phyloP scores from a whole-genome alignment of 2,797 vertebrate species.

The Rhinogobio ventralis region DNA sequence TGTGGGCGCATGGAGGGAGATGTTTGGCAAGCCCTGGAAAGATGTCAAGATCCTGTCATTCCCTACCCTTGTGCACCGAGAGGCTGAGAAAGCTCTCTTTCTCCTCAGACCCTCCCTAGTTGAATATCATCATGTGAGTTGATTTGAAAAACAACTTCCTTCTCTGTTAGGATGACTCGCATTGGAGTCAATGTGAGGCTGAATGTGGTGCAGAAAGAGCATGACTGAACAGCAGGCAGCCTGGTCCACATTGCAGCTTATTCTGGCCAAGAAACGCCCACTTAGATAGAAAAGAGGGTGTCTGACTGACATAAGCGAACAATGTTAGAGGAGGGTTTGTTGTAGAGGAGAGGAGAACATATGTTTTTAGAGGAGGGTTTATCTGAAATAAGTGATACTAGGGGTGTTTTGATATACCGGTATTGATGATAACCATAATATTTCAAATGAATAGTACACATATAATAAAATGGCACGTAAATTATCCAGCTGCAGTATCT shows the following conservation, averaged over 20 bases:
- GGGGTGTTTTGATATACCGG: background rate
- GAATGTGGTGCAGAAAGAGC: background rate
- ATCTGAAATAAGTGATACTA: background rate
- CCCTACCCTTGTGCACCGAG: constrained; percentile 1
- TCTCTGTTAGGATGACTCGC: constrained; percentile 16
- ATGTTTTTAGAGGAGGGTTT: background rate
- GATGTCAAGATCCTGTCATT: constrained; percentile 60
- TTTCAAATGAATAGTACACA: background rate
- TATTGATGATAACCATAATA: background rate
- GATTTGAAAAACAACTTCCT: constrained; percentile 34
- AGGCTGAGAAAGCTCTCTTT: constrained; percentile 40
- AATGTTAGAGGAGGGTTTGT: too few relatives aligned
- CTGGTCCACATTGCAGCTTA: constrained; percentile 12
- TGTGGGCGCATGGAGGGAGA: background rate
- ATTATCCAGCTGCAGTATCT: too few relatives aligned
- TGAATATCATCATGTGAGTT: constrained; percentile 19
- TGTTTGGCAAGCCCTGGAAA: constrained; percentile 50
- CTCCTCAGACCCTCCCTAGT: constrained; percentile 24
- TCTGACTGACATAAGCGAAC: constrained; percentile 2
- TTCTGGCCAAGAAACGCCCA: background rate
- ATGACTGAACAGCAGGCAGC: constrained; percentile 1
- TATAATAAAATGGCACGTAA: background rate
- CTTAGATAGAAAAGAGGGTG: background rate
- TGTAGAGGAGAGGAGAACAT: too few relatives aligned
- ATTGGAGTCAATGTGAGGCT: constrained; percentile 13